A percentile compares a stretch with the other conserved stretches of the same genome.
Evolutionary conservation across 64 coral and sea anemone genomes (phyloP).

Genomic region (Stichodactyla mertensii): DNA sequence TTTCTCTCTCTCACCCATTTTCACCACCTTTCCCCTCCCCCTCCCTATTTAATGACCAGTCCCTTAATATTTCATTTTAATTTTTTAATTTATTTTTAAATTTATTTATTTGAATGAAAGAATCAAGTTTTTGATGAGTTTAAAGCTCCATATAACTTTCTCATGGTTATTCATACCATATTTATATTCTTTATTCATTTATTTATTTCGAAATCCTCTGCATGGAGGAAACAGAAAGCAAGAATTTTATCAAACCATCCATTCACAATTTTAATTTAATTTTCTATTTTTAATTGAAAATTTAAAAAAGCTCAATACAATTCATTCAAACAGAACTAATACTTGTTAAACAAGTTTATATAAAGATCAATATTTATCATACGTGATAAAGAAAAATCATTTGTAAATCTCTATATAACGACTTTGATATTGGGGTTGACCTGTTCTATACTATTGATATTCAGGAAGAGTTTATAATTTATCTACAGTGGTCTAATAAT

Average conservation of each 20-base stretch:
- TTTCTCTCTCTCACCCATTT: background rate
- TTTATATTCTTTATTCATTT: background rate
- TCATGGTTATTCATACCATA: background rate
- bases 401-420: background rate
- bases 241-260: background rate
- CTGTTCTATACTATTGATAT: no score
- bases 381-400: background rate
- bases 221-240: background rate
- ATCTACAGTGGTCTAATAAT: no score
- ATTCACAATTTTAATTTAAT: conserved; percentile 2
- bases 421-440: no score
- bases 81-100: background rate
- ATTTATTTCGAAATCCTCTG: background rate
- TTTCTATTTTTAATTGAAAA: background rate
- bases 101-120: background rate
- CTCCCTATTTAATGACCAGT: background rate
- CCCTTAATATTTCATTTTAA: background rate
- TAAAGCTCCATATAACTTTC: background rate
- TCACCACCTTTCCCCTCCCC: background rate
- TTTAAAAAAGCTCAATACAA: background rate
- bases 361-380: background rate
- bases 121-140: background rate
- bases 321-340: background rate
- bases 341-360: conserved; percentile 12
- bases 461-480: no score